Base-by-base conservation (phyloP, 2,888 invertebrate species). In the Apotomis capreana region DNA sequence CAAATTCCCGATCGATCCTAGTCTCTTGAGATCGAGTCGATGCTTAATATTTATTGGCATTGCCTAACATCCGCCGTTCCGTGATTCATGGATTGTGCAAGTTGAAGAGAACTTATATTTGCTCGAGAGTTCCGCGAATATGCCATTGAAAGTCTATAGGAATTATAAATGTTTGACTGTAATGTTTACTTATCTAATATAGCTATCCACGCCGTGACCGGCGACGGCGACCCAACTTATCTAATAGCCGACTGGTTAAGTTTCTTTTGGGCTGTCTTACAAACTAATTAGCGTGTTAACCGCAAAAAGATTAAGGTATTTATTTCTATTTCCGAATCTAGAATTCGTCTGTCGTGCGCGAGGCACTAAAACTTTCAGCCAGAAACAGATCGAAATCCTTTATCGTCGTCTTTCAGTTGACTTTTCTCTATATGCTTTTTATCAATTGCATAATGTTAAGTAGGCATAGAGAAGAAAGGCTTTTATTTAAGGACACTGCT, bases 11-110 rank as follows among this genome's bases (percentile, higher is more conserved):
- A 65, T 57, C 36, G 65, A 65, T 46, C 55, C 55, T 10, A 40
- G 54, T 12, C 26, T 12, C 9, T 44, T 65, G 54, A 69, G 49
- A 65, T 54, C 52, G 37, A 70, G 60, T 60, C 76, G 76, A 84
- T 86, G 83, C 82, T 84, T 82, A 83, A 84, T 84, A 83, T 83
- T 83, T 84, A 82, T 84, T 81, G 77, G 80, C 77, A 81, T 86
- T 87, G 80, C 86, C 65, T 82, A 83, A 87, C 77, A 84, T 86
- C 86, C 87, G 84, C 71, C 65, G 75, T 74, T 73, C 73, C 76
- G 76, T 86, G 87, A 87, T 76, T 87, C 87, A 87, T 79, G 71
- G 76, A 75, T 85, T 84, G 82, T 78, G 85, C 79, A 86, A 85
- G 61, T 75, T 62, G 71, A 49, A 10, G 10, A 76, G 76, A 78